Evolutionary conservation across 2,888 invertebrate species (phyloP), one percentile per base, ranked within the genome.

Genomic region (Heliconius charithonia): DNA sequence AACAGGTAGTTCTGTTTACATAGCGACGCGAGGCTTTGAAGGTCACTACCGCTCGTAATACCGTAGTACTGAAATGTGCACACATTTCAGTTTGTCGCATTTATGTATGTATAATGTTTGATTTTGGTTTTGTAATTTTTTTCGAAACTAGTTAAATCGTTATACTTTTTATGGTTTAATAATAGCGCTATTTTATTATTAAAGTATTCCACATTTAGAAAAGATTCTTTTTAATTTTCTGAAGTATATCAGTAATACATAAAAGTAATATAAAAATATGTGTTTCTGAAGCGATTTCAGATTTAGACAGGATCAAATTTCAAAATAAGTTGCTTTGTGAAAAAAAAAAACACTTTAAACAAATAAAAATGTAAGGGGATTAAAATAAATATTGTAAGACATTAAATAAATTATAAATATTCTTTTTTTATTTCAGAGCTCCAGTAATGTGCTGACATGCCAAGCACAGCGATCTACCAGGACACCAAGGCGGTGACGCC

Each of bases 381-480:
- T 29, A 6, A 32, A 29, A 32, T 22, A 32, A 32, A 65, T 45
- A 22, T 76, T 67, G 37, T 37, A 37, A 37, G 37, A 37, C 7
- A 37, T 37, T 37, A 9, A 37, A 71, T 19, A 4, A 7, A 56
- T 73, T 3, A 41, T 63, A 4, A 37, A 22, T 9, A 29, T 22
- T 27, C n/a, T 29, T 27, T 27, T 63, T 37, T 3, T 45, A n/a
- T 78, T 80, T 83, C 91, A 93, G 93, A 81, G 80, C 81, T 75
- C 81, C 83, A 87, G 93, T 92, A 87, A 93, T 94, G 93, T 76
- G 82, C 85, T 92, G 89, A 92, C 79, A 92, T 95, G 94, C 94
- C 94, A 81, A 92, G 88, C 75, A 85, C 93, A 82, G 93, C 93
- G 29, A 82, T 93, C 45, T 89, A 90, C 22, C 91, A 89, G 65